Percentiles rank a stretch among this genome's conserved stretches.
These are phyloP conservation scores for Conistra vaccinii DNA, from an alignment of 2,888 invertebrate genomes.

Conservation along the genomic window DNA sequence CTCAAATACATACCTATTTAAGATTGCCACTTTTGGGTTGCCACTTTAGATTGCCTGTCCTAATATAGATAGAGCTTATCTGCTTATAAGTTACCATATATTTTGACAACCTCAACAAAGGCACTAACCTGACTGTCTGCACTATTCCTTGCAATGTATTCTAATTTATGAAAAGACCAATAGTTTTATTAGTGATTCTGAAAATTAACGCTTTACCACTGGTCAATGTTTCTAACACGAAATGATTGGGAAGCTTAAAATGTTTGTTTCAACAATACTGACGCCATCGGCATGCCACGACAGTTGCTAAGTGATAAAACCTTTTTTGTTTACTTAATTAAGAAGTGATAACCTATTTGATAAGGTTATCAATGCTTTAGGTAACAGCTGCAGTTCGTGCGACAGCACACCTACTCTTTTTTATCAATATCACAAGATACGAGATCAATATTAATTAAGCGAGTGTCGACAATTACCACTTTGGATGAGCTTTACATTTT, in stretches of 20 bases:
- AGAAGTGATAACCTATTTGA: constrained; percentile 6
- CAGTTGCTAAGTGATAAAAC: neutral
- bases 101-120: neutral
- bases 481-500: neutral
- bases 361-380: constrained; percentile 18
- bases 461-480: neutral
- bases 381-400: neutral
- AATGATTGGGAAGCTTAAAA: too few species aligned
- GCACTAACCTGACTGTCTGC: neutral
- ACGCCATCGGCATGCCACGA: neutral
- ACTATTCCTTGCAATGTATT: neutral
- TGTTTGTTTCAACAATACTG: neutral
- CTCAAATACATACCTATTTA: constrained; percentile 10
- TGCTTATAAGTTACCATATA: neutral
- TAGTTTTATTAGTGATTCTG: neutral
- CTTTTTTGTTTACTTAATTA: neutral
- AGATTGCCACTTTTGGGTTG: neutral
- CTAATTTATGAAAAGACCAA: neutral
- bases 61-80: neutral
- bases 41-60: too few species aligned
- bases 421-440: constrained; percentile 1
- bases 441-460: neutral
- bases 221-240: neutral
- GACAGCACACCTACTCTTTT: constrained; percentile 21
- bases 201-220: neutral